Percentiles rank a stretch among this genome's conserved stretches.
phyloP scores from a whole-genome alignment of 2,113 vertebrate genomes.

The Psittacus erithacus region DNA sequence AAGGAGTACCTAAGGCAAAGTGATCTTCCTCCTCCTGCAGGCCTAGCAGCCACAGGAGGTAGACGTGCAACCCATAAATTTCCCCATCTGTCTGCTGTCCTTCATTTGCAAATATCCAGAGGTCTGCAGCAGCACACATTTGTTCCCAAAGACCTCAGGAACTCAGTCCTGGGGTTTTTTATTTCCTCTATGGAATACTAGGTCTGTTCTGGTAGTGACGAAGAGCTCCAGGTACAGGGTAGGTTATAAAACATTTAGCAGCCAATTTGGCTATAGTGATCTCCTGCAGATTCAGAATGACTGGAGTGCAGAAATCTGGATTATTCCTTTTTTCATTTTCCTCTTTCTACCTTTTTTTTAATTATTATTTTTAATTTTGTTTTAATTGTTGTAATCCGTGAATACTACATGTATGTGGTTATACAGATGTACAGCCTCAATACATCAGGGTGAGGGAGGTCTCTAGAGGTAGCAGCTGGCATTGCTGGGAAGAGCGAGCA shows the following conservation, averaged over 20 bases:
- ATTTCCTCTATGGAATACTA: not conserved
- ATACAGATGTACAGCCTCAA: not conserved
- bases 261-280: not conserved
- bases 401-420: not conserved
- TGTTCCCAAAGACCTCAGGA: not conserved
- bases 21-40: not conserved
- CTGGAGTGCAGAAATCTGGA: not conserved
- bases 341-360: not conserved
- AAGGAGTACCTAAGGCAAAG: not conserved
- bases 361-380: not conserved
- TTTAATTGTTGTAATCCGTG: not conserved
- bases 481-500: not conserved
- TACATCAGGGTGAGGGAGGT: not conserved
- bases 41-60: not conserved
- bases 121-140: not conserved
- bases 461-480: not conserved
- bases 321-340: not conserved
- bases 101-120: not conserved
- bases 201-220: not conserved
- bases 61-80: rapidly evolving
- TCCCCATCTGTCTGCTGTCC: not conserved
- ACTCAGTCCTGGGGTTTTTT: not conserved
- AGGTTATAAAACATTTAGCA: not conserved
- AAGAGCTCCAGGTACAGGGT: not conserved
- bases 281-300: not conserved